Evolutionary conservation across 2,797 vertebrate genomes (phyloP).

Genomic region (Schizopygopsis pylzovi): DNA sequence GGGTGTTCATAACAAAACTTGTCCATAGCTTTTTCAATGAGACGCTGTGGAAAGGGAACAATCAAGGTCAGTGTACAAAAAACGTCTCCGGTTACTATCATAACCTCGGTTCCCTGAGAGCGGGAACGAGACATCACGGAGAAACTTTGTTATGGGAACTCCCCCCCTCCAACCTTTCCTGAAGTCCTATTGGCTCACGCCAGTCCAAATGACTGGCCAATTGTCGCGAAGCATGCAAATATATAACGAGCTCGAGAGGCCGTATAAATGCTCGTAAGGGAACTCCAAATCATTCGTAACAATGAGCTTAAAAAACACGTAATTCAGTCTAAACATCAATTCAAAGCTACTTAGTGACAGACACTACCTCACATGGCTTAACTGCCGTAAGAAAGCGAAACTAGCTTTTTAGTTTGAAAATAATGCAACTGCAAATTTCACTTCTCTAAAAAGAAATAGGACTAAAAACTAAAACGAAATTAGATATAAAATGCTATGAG

Average conservation of each 20-base stretch:
- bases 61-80: neutral
- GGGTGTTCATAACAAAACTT: slow-evolving; percentile 47
- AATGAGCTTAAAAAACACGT: neutral
- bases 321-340: neutral
- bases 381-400: neutral
- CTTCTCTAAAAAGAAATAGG: neutral
- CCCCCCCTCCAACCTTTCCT: no score
- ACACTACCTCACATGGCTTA: neutral
- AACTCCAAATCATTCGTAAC: neutral
- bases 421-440: neutral
- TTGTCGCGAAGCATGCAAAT: no score
- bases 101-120: no score
- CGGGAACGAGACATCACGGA: no score
- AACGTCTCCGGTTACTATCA: neutral
- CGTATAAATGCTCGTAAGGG: no score
- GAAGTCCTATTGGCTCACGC: no score
- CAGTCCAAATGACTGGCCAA: no score
- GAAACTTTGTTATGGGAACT: no score
- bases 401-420: neutral
- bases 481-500: neutral
- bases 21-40: slow-evolving; percentile 31
- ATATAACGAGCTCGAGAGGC: no score
- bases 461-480: neutral
- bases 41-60: slow-evolving; percentile 34
- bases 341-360: neutral